phyloP scores from a whole-genome alignment of 2,797 vertebrate species.

The Neosilurus mollespiculum region DNA sequence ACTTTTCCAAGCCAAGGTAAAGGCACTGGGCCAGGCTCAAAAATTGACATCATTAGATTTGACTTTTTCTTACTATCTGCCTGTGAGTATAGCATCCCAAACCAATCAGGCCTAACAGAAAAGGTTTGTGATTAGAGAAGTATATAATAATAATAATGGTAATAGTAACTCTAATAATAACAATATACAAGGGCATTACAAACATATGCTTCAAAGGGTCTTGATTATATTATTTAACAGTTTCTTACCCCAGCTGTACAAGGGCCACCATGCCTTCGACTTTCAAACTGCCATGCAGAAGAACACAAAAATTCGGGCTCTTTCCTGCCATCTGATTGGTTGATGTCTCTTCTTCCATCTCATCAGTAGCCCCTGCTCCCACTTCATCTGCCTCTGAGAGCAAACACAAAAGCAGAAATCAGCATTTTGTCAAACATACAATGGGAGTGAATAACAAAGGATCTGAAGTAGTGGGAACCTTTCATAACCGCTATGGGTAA shows the following conservation, averaged over 20 bases:
- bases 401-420: conserved; percentile 23
- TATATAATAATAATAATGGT: too few species aligned
- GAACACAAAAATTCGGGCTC: conserved; percentile 96
- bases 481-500: conserved; percentile 94
- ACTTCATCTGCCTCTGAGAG: conserved; percentile 78
- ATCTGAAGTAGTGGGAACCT: conserved; percentile 72
- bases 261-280: conserved; percentile 99
- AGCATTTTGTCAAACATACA: conserved; percentile 11
- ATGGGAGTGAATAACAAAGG: background rate
- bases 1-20: conserved; percentile 96
- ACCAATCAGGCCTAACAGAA: conserved; percentile 86
- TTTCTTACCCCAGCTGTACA: conserved; percentile 89
- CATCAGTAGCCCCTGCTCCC: conserved; percentile 87
- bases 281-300: conserved; percentile 95
- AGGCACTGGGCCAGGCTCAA: conserved; percentile 89
- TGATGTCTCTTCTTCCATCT: conserved; percentile 92
- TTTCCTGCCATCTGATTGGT: conserved; percentile 96
- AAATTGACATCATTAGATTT: conserved; percentile 99
- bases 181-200: background rate
- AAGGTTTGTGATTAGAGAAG: conserved; percentile 19
- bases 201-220: background rate
- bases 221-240: background rate
- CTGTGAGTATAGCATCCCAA: conserved; percentile 97
- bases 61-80: conserved; percentile 99
- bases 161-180: too few species aligned